Base-by-base conservation (phyloP, 2,888 invertebrate species). In the Torymus aiolomorphi region DNA sequence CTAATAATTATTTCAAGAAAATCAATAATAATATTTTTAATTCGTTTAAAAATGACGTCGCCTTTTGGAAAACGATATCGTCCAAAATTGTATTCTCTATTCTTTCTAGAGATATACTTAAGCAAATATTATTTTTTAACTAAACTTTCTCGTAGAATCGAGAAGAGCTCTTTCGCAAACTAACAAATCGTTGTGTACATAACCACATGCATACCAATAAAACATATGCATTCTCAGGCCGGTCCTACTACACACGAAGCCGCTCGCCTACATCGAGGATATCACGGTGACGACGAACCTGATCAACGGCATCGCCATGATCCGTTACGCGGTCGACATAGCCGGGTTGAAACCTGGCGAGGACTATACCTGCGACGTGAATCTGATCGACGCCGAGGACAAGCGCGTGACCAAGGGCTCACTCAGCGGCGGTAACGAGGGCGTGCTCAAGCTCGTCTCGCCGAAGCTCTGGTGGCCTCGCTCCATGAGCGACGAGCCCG, bases 391-490 rank as follows among this genome's bases (percentile, higher is more conserved):
- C 83, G 91, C 91, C 59, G 91, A 93, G 13, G 92, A 92, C 1
- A 42, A 42, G 42, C 42, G 42, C 8, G 42, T 42, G 42, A 42
- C 42, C 42, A 42, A 42, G 42, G 8, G 42, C 8, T 42, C 42
- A 8, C 42, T 42, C 42, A 8, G 92, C 91, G 78, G 91, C 93
- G 0, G 92, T 92, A 0, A 91, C 92, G 51, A 92, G 92, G 75
- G 92, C 92, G 0, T 92, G 59, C 87, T 90, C 72, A 82, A 49
- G 96, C 1, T 92, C 93, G 0, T 42, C 8, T 93, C 95, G 83
- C 95, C 95, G 0, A 93, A 94, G 75, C 92, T 97, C 31, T 98
- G 98, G 98, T 98, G 97, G 98, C 97, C 98, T 0, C 95, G 95
- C 90, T 93, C 97, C 10, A 97, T 97, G 97, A 91, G 95, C 86